Conservation (phyloP, 2,797 vertebrate species). For the Pagetopsis macropterus region DNA sequence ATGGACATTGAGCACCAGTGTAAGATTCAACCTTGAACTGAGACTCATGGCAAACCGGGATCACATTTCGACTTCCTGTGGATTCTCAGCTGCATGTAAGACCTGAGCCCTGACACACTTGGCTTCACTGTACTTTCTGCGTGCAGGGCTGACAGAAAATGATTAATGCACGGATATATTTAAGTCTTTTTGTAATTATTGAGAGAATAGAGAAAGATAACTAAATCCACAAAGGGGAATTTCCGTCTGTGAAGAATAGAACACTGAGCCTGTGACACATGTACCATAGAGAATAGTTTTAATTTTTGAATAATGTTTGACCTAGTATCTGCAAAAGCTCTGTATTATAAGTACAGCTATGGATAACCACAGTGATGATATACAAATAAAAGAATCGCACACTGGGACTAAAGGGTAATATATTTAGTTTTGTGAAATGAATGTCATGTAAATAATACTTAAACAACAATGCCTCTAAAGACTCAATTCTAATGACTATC, state of each 20-base stretch:
- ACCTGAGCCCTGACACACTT: conserved; percentile 36
- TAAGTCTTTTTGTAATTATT: conserved; percentile 73
- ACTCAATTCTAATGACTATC: conserved; percentile 19
- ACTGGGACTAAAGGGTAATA: no score
- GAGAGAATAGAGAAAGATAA: conserved; percentile 50
- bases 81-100: conserved; percentile 25
- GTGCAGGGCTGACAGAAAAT: conserved; percentile 49
- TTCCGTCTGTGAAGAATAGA: conserved; percentile 54
- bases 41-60: neutral
- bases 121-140: conserved; percentile 19
- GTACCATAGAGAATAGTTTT: conserved; percentile 37
- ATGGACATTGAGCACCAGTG: conserved; percentile 2
- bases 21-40: conserved; percentile 47
- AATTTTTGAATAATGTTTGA: conserved; percentile 65
- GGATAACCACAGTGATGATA: conserved; percentile 40
- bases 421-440: conserved; percentile 8
- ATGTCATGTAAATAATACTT: conserved; percentile 24
- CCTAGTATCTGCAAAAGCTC: conserved; percentile 36
- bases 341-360: conserved; percentile 26
- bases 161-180: conserved; percentile 62
- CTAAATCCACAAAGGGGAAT: conserved; percentile 53
- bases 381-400: conserved; percentile 31
- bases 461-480: conserved; percentile 16
- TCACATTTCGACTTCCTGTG: conserved; percentile 11
- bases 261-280: conserved; percentile 35